Base-by-base conservation (phyloP, 2,113 vertebrate genomes). In the Onychorhynchus coronatus region DNA sequence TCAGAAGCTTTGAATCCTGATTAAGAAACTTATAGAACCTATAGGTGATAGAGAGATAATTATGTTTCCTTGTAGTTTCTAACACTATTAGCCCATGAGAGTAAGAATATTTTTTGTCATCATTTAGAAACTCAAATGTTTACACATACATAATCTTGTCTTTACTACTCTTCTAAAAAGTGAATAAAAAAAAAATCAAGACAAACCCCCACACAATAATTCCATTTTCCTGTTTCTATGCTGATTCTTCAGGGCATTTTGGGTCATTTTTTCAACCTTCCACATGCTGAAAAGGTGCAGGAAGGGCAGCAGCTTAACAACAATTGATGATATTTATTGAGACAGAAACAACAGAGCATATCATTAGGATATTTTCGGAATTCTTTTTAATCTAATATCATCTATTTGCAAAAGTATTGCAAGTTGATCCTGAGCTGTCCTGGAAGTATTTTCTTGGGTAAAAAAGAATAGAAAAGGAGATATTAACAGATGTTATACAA, bases 321-420 rank as follows among this genome's bases (percentile, higher is more conserved):
- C 7, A 86, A 55, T 70, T 96, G 93, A 97, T 96, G 94, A 91
- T 96, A 97, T 97, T 96, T 96, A 94, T 92, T 93, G 86, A 96
- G 95, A 97, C 94, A 98, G 95, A 92, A 97, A 91, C 67, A 89
- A 42, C 79, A 80, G 67, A 88, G 27, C 35, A 10, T 80, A 85
- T 71, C 66, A 58, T 86, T 79, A 70, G 50, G 87, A 53, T 88
- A 77, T 62, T 53, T 75, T 89, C 92, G 33, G 37, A 78, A 44
- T 81, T 94, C 6, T 93, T 85, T 90, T 92, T 63, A 94, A 71
- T 61, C 47, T 77, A 78, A 77, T 73, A 59, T 73, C 56, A 86
- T 72, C 63, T 56, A 81, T 91, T 94, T 96, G 19, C 19, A 83
- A 71, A 91, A 89, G 9, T 53, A 52, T 46, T 84, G 10, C 55